phyloP scores from a whole-genome alignment of 2,113 vertebrate species.

The Menura novaehollandiae region DNA sequence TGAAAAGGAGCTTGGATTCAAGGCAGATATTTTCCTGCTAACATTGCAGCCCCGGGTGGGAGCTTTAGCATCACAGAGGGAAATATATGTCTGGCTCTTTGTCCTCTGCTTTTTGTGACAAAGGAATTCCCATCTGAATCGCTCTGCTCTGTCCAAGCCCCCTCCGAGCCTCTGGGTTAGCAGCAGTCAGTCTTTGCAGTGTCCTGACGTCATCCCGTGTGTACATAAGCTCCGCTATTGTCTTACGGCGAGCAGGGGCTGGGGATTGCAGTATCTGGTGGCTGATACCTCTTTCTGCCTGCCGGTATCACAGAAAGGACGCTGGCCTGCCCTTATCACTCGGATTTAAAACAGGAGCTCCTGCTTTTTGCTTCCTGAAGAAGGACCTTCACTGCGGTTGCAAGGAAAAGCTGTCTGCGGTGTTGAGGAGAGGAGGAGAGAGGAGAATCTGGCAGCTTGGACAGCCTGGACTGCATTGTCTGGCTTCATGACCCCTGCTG shows the following conservation, averaged over 20 bases:
- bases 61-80: not conserved
- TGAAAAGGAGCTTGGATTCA: not conserved
- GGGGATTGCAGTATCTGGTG: conserved; percentile 76
- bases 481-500: conserved; percentile 92
- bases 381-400: conserved; percentile 58
- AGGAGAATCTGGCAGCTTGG: conserved; percentile 82
- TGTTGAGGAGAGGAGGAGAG: conserved; percentile 71
- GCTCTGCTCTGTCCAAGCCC: conserved; percentile 59
- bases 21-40: not conserved
- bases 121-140: conserved; percentile 73
- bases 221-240: conserved; percentile 88
- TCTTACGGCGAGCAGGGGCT: conserved; percentile 80
- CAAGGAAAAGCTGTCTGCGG: conserved; percentile 59
- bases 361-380: conserved; percentile 34
- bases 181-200: conserved; percentile 77
- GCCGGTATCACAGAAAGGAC: conserved; percentile 49
- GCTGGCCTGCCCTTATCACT: conserved; percentile 37
- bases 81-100: conserved; percentile 51
- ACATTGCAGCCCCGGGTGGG: not conserved
- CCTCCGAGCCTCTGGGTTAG: conserved; percentile 70
- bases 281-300: conserved; percentile 68
- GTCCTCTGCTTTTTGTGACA: conserved; percentile 72
- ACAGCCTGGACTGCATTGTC: conserved; percentile 87
- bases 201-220: conserved; percentile 86
- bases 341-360: conserved; percentile 69